Conservation (phyloP, 2,888 invertebrate species). For the Yponomeuta malinellus region DNA sequence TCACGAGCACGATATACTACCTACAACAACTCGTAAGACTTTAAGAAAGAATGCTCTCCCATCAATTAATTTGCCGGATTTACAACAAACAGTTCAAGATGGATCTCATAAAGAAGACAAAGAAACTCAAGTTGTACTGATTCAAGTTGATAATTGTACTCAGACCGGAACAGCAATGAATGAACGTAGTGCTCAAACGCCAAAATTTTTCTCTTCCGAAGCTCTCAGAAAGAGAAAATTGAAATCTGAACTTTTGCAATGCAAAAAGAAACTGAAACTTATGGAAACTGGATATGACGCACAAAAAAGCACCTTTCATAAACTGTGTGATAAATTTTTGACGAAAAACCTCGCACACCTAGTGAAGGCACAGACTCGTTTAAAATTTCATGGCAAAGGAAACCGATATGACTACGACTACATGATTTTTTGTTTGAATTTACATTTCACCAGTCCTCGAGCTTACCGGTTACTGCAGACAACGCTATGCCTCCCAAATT, state of each 20-base stretch:
- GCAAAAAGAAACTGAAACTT: not conserved
- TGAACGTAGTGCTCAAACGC: not conserved
- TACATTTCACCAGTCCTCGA: constrained; percentile 20
- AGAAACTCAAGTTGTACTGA: not conserved
- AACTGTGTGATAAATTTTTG: constrained; percentile 9
- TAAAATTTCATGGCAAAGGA: constrained; percentile 9
- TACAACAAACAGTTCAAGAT: not conserved
- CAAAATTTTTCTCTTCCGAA: not conserved
- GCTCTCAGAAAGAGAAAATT: not conserved
- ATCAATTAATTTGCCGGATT: constrained; percentile 3
- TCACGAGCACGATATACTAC: not conserved
- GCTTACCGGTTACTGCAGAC: constrained; percentile 18
- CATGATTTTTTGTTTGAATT: constrained; percentile 18
- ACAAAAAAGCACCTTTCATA: not conserved
- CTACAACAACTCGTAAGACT: not conserved
- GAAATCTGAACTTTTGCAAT: not conserved
- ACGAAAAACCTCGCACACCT: constrained; percentile 4
- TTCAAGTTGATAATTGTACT: not conserved
- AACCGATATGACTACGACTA: constrained; percentile 17
- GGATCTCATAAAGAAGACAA: not conserved
- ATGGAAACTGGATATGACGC: not conserved
- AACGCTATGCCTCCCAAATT: constrained; percentile 16
- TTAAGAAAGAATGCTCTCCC: constrained; percentile 4
- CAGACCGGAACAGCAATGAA: constrained; percentile 4
- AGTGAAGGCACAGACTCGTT: constrained; percentile 7